phyloP scores from a whole-genome alignment of 1,140 invertebrate species.

The Drosophila oshimai region DNA sequence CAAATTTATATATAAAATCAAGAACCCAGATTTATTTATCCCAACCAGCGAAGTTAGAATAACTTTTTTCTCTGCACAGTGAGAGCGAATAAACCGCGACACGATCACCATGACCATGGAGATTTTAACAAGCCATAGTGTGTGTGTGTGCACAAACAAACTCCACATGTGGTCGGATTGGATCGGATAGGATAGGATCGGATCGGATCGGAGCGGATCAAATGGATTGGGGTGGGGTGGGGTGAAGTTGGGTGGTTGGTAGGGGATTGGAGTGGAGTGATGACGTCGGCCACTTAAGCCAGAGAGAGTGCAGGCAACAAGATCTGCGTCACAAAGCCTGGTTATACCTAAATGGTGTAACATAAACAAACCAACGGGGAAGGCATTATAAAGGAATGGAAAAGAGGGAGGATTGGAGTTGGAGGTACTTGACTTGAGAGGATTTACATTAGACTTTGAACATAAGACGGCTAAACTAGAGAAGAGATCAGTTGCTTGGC shows the following conservation, averaged over 20 bases:
- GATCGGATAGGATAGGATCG: constrained; percentile 15
- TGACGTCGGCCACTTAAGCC: constrained; percentile 59
- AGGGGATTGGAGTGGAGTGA: constrained; percentile 26
- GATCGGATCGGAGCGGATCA: constrained; percentile 20
- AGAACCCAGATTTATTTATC: too few relatives aligned
- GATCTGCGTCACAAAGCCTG: constrained; percentile 53
- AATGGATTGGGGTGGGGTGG: not conserved
- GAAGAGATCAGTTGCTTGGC: not conserved
- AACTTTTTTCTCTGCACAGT: not conserved
- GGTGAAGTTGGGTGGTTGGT: not conserved
- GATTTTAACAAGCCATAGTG: constrained; percentile 11
- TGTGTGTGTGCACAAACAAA: constrained; percentile 75
- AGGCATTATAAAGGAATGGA: not conserved
- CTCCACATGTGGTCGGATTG: constrained; percentile 68
- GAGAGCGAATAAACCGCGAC: constrained; percentile 28
- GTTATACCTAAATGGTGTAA: constrained; percentile 66
- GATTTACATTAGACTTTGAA: constrained; percentile 6
- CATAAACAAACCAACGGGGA: constrained; percentile 34
- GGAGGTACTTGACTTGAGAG: constrained; percentile 29
- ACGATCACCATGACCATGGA: constrained; percentile 24
- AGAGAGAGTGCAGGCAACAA: constrained; percentile 32
- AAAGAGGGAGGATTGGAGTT: constrained; percentile 7
- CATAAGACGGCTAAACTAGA: not conserved
- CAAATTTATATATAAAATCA: too few relatives aligned
- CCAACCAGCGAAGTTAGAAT: too few relatives aligned